Conservation (phyloP, 2,888 invertebrate genomes). For the Panopea generosa region DNA sequence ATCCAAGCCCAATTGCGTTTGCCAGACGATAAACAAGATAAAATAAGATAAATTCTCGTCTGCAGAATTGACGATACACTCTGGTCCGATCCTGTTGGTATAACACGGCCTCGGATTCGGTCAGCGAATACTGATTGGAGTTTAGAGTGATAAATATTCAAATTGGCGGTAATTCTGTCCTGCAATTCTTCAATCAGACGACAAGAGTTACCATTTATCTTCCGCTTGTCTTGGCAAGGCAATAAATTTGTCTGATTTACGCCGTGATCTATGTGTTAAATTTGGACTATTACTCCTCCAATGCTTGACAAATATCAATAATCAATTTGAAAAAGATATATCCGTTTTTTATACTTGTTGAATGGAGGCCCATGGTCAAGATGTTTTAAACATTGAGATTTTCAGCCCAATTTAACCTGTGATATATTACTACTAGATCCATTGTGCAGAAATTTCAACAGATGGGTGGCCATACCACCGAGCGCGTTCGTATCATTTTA, state of each 20-base stretch:
- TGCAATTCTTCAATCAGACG: constrained; percentile 37
- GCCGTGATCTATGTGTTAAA: constrained; percentile 52
- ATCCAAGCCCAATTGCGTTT: constrained; percentile 55
- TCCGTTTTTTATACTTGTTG: constrained; percentile 37
- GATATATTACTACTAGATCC: constrained; percentile 40
- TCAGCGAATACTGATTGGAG: constrained; percentile 32
- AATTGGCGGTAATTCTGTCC: constrained; percentile 36
- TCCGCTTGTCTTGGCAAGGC: constrained; percentile 40
- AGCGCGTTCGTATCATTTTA: constrained; percentile 40
- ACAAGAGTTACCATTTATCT: constrained; percentile 38
- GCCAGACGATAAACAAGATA: constrained; percentile 39
- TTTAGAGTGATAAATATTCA: constrained; percentile 41
- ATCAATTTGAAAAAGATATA: constrained; percentile 53
- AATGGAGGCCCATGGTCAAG: constrained; percentile 29
- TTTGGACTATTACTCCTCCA: constrained; percentile 53
- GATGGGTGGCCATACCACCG: constrained; percentile 54
- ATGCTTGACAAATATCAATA: constrained; percentile 33
- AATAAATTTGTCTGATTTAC: constrained; percentile 40
- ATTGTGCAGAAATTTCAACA: constrained; percentile 36
- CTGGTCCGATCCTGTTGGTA: constrained; percentile 42
- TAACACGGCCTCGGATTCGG: constrained; percentile 46
- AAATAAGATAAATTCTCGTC: neutral
- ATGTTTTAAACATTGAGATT: constrained; percentile 58
- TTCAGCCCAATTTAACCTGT: constrained; percentile 55
- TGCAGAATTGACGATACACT: constrained; percentile 20